Percentiles rank a stretch among this genome's conserved stretches.
These are phyloP conservation scores for Onychostruthus taczanowskii DNA, from an alignment of 2,113 vertebrate genomes.

Conservation along the genomic window DNA sequence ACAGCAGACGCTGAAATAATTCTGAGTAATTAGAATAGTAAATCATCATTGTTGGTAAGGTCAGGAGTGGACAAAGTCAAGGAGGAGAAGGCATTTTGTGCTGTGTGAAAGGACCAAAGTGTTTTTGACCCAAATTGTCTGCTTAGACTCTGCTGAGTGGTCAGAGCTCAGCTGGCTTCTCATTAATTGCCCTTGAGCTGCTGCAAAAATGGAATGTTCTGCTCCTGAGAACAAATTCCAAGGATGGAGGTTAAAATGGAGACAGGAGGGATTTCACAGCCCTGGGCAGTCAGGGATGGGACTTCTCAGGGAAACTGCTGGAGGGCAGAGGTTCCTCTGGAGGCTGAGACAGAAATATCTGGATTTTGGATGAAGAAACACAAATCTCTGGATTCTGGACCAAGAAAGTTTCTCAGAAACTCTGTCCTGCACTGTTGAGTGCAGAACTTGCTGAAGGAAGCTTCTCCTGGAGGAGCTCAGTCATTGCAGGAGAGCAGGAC, in stretches of 20 bases:
- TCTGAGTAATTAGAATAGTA: not conserved
- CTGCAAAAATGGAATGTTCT: conserved; percentile 1
- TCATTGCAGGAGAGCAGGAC: not conserved
- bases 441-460: not conserved
- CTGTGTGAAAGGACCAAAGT: not conserved
- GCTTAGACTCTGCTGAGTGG: not conserved
- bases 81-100: not conserved
- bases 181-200: not conserved
- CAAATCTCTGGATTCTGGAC: not conserved
- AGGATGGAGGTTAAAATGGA: not conserved
- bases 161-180: not conserved
- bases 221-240: conserved; percentile 7
- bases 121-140: not conserved
- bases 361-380: not conserved
- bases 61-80: not conserved
- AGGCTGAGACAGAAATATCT: not conserved
- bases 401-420: not conserved
- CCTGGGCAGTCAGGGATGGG: not conserved
- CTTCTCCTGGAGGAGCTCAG: not conserved
- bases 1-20: not conserved
- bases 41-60: not conserved
- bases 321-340: not conserved
- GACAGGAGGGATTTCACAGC: not conserved
- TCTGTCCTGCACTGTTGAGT: not conserved
- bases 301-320: not conserved